These are phyloP conservation scores for Asobara japonica DNA, from an alignment of 1,140 invertebrate species.

Conservation along the genomic window DNA sequence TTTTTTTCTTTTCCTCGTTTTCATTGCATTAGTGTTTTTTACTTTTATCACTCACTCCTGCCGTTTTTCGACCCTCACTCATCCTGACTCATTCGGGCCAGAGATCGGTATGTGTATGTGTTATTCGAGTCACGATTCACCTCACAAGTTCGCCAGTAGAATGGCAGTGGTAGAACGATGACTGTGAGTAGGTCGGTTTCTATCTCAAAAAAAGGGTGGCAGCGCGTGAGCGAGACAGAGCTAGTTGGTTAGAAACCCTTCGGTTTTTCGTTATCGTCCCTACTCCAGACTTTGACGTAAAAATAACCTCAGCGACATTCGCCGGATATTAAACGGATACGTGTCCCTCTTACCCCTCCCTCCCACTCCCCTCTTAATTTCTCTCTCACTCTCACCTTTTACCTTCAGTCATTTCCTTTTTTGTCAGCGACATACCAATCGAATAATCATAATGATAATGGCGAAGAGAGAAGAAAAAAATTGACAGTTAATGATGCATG, in stretches of 20 bases:
- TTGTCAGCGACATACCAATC: background rate
- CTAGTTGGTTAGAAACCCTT: conserved; percentile 1
- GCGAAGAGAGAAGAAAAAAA: background rate
- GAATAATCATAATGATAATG: background rate
- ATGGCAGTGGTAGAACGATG: conserved; percentile 17
- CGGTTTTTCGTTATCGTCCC: conserved; percentile 23
- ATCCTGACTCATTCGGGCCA: background rate
- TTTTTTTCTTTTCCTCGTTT: background rate
- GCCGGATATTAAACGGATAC: conserved; percentile 31
- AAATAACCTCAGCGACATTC: conserved; percentile 9
- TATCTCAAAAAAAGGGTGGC: conserved; percentile 3
- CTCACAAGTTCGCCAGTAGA: conserved; percentile 15
- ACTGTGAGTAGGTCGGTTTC: conserved; percentile 20
- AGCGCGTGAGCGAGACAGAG: background rate
- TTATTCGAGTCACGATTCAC: conserved; percentile 33
- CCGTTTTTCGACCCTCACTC: background rate
- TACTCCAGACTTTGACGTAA: background rate
- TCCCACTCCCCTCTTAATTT: background rate
- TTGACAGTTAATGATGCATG: background rate
- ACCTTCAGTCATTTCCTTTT: conserved; percentile 5
- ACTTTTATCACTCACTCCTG: background rate
- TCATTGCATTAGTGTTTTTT: background rate
- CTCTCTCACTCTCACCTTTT: background rate
- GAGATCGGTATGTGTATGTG: background rate
- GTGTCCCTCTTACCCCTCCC: background rate